Percentiles rank a stretch among this genome's conserved stretches.
phyloP scores from a whole-genome alignment of 1,140 invertebrate species.

The Nautilus pompilius region DNA sequence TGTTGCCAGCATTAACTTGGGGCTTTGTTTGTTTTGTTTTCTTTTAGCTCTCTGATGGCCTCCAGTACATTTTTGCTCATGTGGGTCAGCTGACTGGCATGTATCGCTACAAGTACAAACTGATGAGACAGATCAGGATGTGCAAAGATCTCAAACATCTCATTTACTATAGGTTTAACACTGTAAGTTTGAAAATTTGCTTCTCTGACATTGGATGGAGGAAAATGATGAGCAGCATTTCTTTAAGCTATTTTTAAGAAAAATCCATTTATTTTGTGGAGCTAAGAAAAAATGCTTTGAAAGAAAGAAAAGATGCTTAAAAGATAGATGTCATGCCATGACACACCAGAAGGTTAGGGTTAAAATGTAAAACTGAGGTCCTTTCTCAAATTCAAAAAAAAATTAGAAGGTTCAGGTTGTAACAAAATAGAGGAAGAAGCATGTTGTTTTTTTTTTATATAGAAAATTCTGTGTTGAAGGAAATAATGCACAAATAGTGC shows the following conservation, averaged over 20 bases:
- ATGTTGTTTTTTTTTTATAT: no score
- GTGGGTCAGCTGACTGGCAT: slow-evolving; percentile 99
- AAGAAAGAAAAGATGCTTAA: no score
- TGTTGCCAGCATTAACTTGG: no score
- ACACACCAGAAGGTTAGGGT: no score
- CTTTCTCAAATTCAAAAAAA: no score
- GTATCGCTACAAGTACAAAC: slow-evolving; percentile 99
- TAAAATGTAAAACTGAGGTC: no score
- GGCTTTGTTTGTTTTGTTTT: neutral
- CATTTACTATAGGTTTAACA: slow-evolving; percentile 99
- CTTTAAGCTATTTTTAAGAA: neutral
- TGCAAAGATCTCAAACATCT: slow-evolving; percentile 99
- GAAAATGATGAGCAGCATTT: neutral
- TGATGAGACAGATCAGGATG: slow-evolving; percentile 99
- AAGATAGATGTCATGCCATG: no score
- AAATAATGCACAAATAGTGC: no score
- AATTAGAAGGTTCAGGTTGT: no score
- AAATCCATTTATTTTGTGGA: neutral
- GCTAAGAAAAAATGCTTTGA: no score
- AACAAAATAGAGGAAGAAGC: no score
- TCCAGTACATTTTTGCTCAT: slow-evolving; percentile 99
- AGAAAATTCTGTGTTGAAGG: no score
- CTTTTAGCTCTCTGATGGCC: slow-evolving; percentile 87
- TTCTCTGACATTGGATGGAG: neutral
- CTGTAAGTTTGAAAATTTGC: slow-evolving; percentile 69